phyloP scores from a whole-genome alignment of 1,140 invertebrate genomes.

The Cotesia vestalis region DNA sequence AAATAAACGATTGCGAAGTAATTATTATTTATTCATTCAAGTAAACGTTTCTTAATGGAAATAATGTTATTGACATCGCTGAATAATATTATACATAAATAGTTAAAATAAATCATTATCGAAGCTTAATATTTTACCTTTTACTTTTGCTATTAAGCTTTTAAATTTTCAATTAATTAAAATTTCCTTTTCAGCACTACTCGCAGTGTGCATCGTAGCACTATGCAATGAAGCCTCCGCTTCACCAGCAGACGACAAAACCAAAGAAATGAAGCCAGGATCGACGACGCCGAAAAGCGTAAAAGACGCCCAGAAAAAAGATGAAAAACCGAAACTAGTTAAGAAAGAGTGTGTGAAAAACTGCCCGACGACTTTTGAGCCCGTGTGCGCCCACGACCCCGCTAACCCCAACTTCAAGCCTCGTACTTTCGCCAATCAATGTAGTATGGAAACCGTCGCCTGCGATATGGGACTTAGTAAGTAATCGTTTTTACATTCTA shows the following conservation, averaged over 20 bases:
- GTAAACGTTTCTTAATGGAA: no score
- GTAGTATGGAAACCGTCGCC: constrained; percentile 54
- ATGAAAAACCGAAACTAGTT: constrained; percentile 55
- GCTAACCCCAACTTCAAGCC: constrained; percentile 49
- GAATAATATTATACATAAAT: no score
- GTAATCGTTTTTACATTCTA: constrained; percentile 13
- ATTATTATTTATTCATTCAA: no score
- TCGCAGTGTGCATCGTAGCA: constrained; percentile 46
- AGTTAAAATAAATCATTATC: no score
- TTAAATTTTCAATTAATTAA: no score
- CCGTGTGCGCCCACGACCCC: constrained; percentile 58
- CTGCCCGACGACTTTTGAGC: constrained; percentile 50
- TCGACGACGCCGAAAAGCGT: constrained; percentile 56
- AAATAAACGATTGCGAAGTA: no score
- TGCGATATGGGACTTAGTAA: constrained; percentile 60
- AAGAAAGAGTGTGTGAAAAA: constrained; percentile 56
- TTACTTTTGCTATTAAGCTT: no score
- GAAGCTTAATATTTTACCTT: no score
- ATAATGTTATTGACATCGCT: no score
- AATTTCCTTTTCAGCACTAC: constrained; percentile 36
- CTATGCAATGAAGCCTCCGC: constrained; percentile 43
- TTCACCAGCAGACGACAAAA: constrained; percentile 44
- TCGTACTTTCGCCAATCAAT: constrained; percentile 53
- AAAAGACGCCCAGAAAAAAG: constrained; percentile 57
- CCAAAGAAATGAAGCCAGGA: constrained; percentile 46